These are phyloP conservation scores for Camelus bactrianus DNA, from an alignment of 2,113 vertebrate genomes.

Conservation along the genomic window DNA sequence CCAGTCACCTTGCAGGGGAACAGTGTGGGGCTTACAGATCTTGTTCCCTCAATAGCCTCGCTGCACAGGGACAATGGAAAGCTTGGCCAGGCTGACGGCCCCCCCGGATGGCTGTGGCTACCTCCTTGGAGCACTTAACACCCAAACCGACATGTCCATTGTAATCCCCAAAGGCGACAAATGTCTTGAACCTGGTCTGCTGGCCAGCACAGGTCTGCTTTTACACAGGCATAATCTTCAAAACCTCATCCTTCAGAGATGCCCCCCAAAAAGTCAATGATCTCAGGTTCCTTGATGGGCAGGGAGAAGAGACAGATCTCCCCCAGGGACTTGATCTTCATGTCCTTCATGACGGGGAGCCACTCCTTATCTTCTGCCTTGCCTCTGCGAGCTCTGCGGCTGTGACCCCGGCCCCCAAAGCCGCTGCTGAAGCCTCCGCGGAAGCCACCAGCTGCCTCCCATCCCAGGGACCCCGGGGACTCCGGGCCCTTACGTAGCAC, in stretches of 20 bases:
- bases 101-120: background rate
- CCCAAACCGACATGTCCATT: background rate
- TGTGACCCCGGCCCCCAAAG: too few relatives aligned
- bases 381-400: too few relatives aligned
- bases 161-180: background rate
- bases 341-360: background rate
- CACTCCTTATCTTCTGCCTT: background rate
- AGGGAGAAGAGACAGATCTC: background rate
- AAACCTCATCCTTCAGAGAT: background rate
- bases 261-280: background rate
- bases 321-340: background rate
- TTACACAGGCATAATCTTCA: background rate
- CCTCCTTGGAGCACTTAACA: background rate
- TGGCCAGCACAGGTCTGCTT: background rate
- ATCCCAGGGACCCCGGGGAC: conserved; percentile 80
- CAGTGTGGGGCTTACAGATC: background rate
- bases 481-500: conserved; percentile 88
- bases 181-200: background rate
- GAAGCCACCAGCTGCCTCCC: conserved; percentile 34
- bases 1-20: background rate
- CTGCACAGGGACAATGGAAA: background rate
- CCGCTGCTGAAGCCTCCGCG: too few relatives aligned
- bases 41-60: background rate
- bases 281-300: background rate
- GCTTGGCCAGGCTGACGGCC: background rate